Percentiles rank a stretch among this genome's conserved stretches.
Conservation (phyloP, 2,888 invertebrate species). For the Crossocerus cetratus region DNA sequence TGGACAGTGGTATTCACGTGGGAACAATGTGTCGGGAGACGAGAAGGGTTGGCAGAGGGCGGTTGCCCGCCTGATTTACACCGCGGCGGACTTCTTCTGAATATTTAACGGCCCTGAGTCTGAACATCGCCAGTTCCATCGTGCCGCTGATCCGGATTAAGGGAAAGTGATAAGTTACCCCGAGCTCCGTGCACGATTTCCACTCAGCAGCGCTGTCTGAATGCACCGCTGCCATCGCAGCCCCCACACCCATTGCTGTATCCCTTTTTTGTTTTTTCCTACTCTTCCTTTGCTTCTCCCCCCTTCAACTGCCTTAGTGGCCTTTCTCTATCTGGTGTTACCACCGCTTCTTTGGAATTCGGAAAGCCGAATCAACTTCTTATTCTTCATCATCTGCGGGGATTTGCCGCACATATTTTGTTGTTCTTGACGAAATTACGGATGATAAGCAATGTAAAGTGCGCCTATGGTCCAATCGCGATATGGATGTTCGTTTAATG, state of each 20-base stretch:
- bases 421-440: too few relatives aligned
- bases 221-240: constrained; percentile 39
- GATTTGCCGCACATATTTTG: too few relatives aligned
- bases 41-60: constrained; percentile 51
- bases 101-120: constrained; percentile 67
- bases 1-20: constrained; percentile 47
- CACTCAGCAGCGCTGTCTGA: constrained; percentile 47
- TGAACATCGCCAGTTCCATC: constrained; percentile 58
- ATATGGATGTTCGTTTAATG: too few relatives aligned
- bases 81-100: constrained; percentile 65
- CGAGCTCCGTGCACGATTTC: constrained; percentile 57
- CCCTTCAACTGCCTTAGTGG: constrained; percentile 1
- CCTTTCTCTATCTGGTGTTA: too few relatives aligned
- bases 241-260: constrained; percentile 44
- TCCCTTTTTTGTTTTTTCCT: constrained; percentile 41
- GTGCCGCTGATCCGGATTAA: constrained; percentile 69
- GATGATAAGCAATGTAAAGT: too few relatives aligned
- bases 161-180: constrained; percentile 69
- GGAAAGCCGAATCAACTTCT: constrained; percentile 21
- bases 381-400: too few relatives aligned
- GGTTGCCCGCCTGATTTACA: constrained; percentile 64
- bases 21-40: constrained; percentile 56
- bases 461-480: too few relatives aligned
- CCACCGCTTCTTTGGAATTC: constrained; percentile 19
- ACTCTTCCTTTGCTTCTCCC: constrained; percentile 10